A percentile compares a stretch with the other conserved stretches of the same genome.
Conservation (phyloP, 2,797 vertebrate species). For the Phalanger gymnotis region DNA sequence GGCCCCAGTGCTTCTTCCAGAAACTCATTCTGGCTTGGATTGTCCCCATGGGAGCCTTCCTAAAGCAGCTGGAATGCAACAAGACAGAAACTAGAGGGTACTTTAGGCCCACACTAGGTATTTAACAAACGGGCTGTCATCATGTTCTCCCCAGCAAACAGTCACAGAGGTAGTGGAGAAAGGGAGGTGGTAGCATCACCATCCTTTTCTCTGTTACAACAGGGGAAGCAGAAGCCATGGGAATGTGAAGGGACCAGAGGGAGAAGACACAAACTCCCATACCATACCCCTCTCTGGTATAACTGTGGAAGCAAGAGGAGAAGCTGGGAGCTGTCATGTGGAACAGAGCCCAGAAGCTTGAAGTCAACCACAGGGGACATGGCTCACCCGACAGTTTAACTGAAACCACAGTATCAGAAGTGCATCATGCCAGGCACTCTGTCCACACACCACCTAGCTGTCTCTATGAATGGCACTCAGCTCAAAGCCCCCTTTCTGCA, state of each 20-base stretch:
- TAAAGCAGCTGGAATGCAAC: not conserved
- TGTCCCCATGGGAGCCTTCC: not conserved
- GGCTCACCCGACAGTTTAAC: not conserved
- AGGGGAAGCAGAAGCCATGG: not conserved
- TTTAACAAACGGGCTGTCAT: not conserved
- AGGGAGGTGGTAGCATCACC: not conserved
- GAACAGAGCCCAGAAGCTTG: not conserved
- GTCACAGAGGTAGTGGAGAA: not conserved
- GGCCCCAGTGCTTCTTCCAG: not conserved
- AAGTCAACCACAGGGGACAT: not conserved
- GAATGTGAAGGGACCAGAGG: not conserved
- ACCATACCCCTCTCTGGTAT: not conserved
- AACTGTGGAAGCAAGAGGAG: not conserved
- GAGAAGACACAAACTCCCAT: not conserved
- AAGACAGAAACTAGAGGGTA: not conserved
- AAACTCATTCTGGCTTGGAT: not conserved
- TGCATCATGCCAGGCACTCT: not conserved
- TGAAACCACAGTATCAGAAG: not conserved
- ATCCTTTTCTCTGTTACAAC: not conserved
- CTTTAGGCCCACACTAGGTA: not conserved
- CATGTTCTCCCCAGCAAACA: not conserved
- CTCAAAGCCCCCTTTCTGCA: not conserved
- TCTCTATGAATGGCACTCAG: not conserved
- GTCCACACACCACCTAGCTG: not conserved
- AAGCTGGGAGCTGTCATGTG: not conserved